Percentiles rank a stretch among this genome's conserved stretches.
These are phyloP conservation scores for Campopleginae sp. DNA, from an alignment of 2,888 invertebrate species.

Conservation along the genomic window DNA sequence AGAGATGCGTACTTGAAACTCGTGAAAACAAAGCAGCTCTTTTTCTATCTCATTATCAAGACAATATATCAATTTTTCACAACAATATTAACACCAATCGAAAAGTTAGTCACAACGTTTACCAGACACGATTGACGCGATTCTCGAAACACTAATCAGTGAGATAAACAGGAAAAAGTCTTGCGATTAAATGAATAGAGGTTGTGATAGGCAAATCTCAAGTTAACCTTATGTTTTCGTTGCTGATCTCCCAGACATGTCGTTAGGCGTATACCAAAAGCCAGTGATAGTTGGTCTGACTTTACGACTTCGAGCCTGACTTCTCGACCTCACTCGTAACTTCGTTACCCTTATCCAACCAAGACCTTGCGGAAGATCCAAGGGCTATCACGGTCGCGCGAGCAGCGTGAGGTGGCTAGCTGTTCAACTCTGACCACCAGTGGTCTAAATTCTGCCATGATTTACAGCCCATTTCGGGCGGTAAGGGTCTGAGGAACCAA, in stretches of 20 bases:
- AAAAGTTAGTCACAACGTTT: neutral
- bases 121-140: neutral
- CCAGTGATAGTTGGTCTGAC: constrained; percentile 33
- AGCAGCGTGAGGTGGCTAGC: constrained; percentile 50
- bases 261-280: constrained; percentile 39
- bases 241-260: constrained; percentile 6
- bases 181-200: neutral
- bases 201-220: constrained; percentile 10
- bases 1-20: constrained; percentile 30
- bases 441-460: constrained; percentile 73
- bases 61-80: neutral
- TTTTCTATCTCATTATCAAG: neutral
- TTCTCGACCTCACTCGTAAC: constrained; percentile 69
- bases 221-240: neutral
- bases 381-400: constrained; percentile 17
- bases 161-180: neutral
- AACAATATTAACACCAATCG: neutral
- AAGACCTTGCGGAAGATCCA: constrained; percentile 60
- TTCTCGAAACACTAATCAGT: neutral
- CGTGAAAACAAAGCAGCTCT: neutral
- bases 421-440: constrained; percentile 67
- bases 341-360: constrained; percentile 65
- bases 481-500: constrained; percentile 66
- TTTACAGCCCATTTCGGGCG: constrained; percentile 72
- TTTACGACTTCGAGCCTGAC: constrained; percentile 67